Conservation (phyloP, 2,113 vertebrate species). For the Rissa tridactyla region DNA sequence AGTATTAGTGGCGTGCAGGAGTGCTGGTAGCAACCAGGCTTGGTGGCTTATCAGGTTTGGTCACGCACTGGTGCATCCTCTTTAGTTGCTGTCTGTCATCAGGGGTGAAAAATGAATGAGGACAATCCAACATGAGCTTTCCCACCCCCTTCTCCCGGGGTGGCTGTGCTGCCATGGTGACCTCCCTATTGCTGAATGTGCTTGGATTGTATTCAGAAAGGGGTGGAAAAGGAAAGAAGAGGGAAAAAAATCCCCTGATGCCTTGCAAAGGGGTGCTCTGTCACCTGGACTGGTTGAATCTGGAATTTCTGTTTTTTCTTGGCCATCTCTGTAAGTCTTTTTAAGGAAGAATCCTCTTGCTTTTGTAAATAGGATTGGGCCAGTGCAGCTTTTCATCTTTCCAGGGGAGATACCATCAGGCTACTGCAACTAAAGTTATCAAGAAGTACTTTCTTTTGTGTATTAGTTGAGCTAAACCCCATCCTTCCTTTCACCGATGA, state of each 20-base stretch:
- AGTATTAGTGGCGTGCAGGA: neutral
- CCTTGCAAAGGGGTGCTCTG: neutral
- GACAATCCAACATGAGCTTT: neutral
- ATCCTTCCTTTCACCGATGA: neutral
- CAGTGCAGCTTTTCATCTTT: neutral
- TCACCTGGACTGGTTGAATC: neutral
- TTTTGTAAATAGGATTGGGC: neutral
- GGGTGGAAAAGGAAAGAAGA: neutral
- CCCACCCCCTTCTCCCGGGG: neutral
- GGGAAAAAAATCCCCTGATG: neutral
- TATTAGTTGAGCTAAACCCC: neutral
- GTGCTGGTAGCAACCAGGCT: neutral
- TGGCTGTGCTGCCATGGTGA: fast-evolving
- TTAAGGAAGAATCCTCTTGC: neutral
- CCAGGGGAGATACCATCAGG: neutral
- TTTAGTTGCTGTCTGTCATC: neutral
- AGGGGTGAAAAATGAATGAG: neutral
- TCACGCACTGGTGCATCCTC: neutral
- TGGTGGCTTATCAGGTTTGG: neutral
- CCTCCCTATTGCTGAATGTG: neutral
- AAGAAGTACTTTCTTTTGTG: neutral
- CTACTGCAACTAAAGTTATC: neutral
- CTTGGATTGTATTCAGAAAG: neutral
- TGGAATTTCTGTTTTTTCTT: neutral
- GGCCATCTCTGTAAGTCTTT: neutral